Percentiles rank a stretch among this genome's conserved stretches.
phyloP scores from a whole-genome alignment of 2,113 vertebrate species.

The Otocyon megalotis region DNA sequence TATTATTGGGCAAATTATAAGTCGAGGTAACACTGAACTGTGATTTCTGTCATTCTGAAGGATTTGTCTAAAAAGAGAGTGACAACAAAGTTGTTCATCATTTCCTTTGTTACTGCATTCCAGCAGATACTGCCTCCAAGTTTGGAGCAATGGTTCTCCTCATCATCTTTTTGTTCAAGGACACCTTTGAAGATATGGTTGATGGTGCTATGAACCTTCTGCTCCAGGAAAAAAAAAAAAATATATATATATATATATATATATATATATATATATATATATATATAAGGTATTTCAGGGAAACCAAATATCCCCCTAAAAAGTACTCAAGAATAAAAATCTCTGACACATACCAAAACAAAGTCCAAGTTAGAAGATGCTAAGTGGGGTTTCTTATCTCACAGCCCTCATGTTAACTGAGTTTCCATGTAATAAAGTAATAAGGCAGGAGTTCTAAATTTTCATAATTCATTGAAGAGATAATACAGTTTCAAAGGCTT shows the following conservation, averaged over 20 bases:
- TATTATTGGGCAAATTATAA: not conserved
- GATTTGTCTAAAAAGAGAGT: not conserved
- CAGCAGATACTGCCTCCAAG: not conserved
- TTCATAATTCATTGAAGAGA: conserved; percentile 41
- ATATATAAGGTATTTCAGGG: not conserved
- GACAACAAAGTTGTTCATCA: not conserved
- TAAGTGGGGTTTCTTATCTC: not conserved
- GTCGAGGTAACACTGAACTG: not conserved
- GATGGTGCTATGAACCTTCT: not conserved
- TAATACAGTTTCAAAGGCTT: conserved; percentile 44
- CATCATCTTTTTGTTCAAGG: not conserved
- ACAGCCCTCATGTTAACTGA: not conserved
- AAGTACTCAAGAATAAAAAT: not conserved
- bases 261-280: too few species aligned
- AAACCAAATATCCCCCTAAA: not conserved
- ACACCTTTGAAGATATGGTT: not conserved
- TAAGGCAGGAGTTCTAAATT: not conserved
- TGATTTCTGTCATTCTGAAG: not conserved
- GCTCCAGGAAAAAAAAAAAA: not conserved
- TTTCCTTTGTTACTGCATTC: not conserved
- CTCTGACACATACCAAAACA: not conserved
- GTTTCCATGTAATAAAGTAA: not conserved
- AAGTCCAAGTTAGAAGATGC: not conserved
- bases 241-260: too few species aligned
- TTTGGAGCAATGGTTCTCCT: not conserved